phyloP scores from a whole-genome alignment of 2,888 invertebrate genomes.

The Esperia sulphurella region DNA sequence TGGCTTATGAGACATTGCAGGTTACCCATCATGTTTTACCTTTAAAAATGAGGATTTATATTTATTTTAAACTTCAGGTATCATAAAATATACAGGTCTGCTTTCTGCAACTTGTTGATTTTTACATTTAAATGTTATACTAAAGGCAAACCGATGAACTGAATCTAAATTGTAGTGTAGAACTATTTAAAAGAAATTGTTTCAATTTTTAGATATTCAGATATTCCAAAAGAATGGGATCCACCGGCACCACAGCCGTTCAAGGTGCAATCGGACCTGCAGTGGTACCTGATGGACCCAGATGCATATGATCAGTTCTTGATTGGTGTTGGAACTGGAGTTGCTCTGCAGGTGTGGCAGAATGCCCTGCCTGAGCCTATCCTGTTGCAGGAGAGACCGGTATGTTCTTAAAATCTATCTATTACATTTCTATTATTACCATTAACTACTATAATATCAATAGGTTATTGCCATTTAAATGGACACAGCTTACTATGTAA shows the following conservation, averaged over 20 bases:
- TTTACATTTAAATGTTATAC: too few species aligned
- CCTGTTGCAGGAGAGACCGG: constrained; percentile 88
- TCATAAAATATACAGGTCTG: too few species aligned
- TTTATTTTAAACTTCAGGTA: too few species aligned
- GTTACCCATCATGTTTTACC: too few species aligned
- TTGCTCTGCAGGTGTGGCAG: constrained; percentile 91
- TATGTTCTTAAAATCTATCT: constrained; percentile 67
- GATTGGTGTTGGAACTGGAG: constrained; percentile 90
- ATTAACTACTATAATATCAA: too few species aligned
- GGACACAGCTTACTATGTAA: too few species aligned
- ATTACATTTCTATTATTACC: too few species aligned
- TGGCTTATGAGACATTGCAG: too few species aligned
- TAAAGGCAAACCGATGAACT: too few species aligned
- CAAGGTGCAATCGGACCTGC: constrained; percentile 94
- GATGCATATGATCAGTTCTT: constrained; percentile 98
- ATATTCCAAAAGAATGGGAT: constrained; percentile 95
- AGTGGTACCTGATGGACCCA: constrained; percentile 94
- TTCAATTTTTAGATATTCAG: constrained; percentile 81
- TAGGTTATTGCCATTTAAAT: too few species aligned
- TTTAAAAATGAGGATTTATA: too few species aligned
- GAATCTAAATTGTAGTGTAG: background rate
- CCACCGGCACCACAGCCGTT: constrained; percentile 93
- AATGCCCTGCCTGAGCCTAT: constrained; percentile 93
- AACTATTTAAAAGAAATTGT: background rate
- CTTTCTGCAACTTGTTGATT: too few species aligned